Evolutionary conservation across 1,140 invertebrate genomes (phyloP).

Genomic region (Zaprionus vittiger): DNA sequence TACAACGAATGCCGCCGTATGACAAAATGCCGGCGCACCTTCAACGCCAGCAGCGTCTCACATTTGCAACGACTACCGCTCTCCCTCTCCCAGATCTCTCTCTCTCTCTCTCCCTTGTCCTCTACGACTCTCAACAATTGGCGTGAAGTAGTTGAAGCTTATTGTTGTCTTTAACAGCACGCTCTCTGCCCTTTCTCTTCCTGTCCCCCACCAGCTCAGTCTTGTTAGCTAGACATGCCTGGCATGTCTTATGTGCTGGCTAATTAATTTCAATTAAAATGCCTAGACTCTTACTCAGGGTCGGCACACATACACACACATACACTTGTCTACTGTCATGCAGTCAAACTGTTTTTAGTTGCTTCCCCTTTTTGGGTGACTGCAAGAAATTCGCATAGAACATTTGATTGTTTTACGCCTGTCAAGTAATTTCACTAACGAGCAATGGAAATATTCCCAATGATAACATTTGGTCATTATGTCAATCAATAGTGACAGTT

Average conservation of each 20-base stretch:
- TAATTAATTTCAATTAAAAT: slow-evolving; percentile 83
- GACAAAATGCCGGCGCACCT: slow-evolving; percentile 62
- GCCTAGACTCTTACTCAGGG: slow-evolving; percentile 67
- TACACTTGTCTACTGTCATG: neutral
- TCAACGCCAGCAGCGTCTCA: slow-evolving; percentile 38
- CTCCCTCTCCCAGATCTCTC: neutral
- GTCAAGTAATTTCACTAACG: slow-evolving; percentile 58
- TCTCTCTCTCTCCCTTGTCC: slow-evolving; percentile 2
- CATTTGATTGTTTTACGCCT: slow-evolving; percentile 76
- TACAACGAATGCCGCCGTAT: slow-evolving; percentile 58
- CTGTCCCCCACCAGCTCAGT: neutral
- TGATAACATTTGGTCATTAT: slow-evolving; percentile 46
- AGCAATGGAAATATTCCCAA: slow-evolving; percentile 20
- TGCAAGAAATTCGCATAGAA: slow-evolving; percentile 57
- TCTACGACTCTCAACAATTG: slow-evolving; percentile 73
- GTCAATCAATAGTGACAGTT: slow-evolving; percentile 14
- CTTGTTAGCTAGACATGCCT: slow-evolving; percentile 61
- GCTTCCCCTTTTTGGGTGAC: neutral
- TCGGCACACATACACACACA: neutral
- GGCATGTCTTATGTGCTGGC: slow-evolving; percentile 60
- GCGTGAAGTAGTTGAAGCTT: slow-evolving; percentile 72
- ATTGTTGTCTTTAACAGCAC: slow-evolving; percentile 46
- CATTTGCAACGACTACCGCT: slow-evolving; percentile 47
- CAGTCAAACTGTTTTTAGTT: neutral
- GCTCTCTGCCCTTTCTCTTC: neutral